Evolutionary conservation across 2,888 invertebrate species (phyloP), one percentile per base, ranked within the genome.

Genomic region (Papilio protenor): DNA sequence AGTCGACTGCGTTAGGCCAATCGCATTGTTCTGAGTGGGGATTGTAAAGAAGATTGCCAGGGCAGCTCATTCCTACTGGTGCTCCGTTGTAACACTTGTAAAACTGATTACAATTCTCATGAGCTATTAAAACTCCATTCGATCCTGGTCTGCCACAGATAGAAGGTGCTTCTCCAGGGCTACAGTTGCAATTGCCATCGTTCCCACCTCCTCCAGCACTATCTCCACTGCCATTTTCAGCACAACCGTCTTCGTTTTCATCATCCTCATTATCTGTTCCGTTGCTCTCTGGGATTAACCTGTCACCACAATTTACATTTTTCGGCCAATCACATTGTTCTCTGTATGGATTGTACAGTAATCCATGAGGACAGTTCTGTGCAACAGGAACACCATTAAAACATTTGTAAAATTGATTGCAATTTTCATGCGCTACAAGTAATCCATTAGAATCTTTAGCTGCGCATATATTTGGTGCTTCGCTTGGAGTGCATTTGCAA

Each of bases 71-170:
- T 0, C 81, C 79, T 0, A 85, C 81, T 0, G 86, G 87, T 10
- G 23, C 33, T 21, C 86, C 84, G 16, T 80, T 27, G 8, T 45
- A 75, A 55, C 88, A 88, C 72, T 80, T 83, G 55, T 87, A 89
- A 72, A 86, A 88, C 61, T 87, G 80, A 76, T 87, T 85, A 78
- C 88, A 89, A 74, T 86, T 82, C 81, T 87, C 86, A n/a, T 88
- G 85, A 5, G 89, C 88, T 0, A 88, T 77, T 0, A 89, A 79
- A 21, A 82, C 77, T 8, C 87, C 87, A 21, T 23, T 83, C 0
- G 87, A 87, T 0, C 81, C 85, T 6, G 81, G 81, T 23, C 74
- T 80, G 57, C 80, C 81, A 73, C 87, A 86, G 40, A 85, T 83
- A 0, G 76, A 78, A 1, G 83, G 83, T 5, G 86, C 81, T 74